Base-by-base conservation (phyloP, 2,888 invertebrate species). In the Schizotus pectinicornis region DNA sequence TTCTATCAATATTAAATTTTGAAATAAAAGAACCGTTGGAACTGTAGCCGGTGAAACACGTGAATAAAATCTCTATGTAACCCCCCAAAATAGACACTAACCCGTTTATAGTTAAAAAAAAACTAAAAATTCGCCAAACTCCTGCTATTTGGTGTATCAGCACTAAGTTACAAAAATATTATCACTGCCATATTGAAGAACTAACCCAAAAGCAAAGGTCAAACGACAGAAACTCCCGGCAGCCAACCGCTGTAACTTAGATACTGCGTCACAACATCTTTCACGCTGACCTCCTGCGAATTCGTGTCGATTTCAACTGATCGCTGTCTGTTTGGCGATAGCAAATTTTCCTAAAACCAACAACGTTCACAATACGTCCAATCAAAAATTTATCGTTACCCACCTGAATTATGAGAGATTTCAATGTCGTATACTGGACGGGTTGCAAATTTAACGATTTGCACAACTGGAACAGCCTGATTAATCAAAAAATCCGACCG, bases 351-450 rank as follows among this genome's bases (percentile, higher is more conserved):
- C 77, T 77, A 58, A 9, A 72, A 70, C 64, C 61, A 41, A 62
- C 47, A 45, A 47, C 7, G 32, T 48, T 42, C n/a, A 50, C 7
- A 32, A 42, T 22, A 45, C 43, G 14, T 34, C 41, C 12, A 13
- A 14, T 32, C 12, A 45, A 9, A 56, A 59, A 46, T 48, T 42
- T 9, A 11, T 56, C 3, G 43, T 48, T 39, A 64, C 62, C 67
- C 66, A 75, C 89, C 75, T 90, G 86, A 56, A 96, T 84, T 62
- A 95, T 85, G 68, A 94, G 86, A 8, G 94, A 90, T 81, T 96
- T 96, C 79, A 95, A 84, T 2, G 94, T 92, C 69, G 93, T 87
- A 82, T 95, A 96, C 79, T 92, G 92, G 56, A 92, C 88, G 63
- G 95, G 92, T 68, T 91, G 88, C 75, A 95, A 82, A 76, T 92